Evolutionary conservation across 2,113 vertebrate genomes (phyloP).

Genomic region (Gavia stellata): DNA sequence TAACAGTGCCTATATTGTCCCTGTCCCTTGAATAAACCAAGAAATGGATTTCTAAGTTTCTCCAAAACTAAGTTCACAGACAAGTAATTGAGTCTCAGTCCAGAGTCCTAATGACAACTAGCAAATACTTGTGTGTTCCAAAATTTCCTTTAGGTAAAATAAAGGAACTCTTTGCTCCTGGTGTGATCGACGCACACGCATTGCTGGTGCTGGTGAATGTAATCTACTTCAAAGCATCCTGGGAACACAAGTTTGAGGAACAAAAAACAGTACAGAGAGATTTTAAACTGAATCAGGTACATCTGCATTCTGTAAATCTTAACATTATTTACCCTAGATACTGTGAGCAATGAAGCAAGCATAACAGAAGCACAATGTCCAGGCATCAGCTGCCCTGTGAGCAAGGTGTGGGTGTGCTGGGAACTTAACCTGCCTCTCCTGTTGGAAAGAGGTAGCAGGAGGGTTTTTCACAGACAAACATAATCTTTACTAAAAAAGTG

Average conservation of each 20-base stretch:
- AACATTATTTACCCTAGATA: neutral
- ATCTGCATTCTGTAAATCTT: neutral
- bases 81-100: neutral
- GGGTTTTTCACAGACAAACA: neutral
- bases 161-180: slow-evolving; percentile 84
- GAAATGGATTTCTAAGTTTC: neutral
- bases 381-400: neutral
- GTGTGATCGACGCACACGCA: slow-evolving; percentile 59
- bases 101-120: neutral
- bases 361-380: neutral
- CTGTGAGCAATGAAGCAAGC: neutral
- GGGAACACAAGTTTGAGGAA: slow-evolving; percentile 77
- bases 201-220: slow-evolving; percentile 87
- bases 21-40: neutral
- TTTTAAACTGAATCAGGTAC: slow-evolving; percentile 83
- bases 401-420: neutral
- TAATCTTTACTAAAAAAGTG: neutral
- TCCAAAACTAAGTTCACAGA: neutral
- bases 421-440: neutral
- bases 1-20: neutral
- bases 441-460: neutral
- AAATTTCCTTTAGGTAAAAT: slow-evolving; percentile 82
- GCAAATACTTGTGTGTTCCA: neutral
- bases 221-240: slow-evolving; percentile 92
- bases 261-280: slow-evolving; percentile 77